These are phyloP conservation scores for Syrrhaptes paradoxus DNA, from an alignment of 2,113 vertebrate species.

Conservation along the genomic window DNA sequence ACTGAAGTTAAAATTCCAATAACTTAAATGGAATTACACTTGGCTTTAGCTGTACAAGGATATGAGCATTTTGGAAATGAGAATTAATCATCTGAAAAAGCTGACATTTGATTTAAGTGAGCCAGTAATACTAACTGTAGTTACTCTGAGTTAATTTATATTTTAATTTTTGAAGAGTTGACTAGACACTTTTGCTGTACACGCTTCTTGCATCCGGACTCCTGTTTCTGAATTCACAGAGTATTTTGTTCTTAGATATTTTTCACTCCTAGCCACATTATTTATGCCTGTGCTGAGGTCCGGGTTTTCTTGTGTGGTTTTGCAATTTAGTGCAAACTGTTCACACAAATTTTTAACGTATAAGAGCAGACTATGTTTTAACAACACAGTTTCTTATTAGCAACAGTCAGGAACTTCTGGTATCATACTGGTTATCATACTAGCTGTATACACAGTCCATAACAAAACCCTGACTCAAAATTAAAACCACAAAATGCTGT, in stretches of 20 bases:
- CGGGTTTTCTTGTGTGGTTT: conserved; percentile 9
- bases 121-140: neutral
- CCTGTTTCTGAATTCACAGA: neutral
- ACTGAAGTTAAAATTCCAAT: neutral
- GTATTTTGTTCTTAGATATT: neutral
- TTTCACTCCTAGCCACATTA: neutral
- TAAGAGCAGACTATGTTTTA: neutral
- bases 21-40: neutral
- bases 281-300: neutral
- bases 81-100: neutral
- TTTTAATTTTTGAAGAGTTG: neutral
- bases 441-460: neutral
- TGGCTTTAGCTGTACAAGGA: neutral
- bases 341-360: neutral
- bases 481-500: neutral
- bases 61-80: neutral
- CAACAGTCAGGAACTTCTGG: neutral
- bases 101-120: neutral
- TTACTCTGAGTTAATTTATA: neutral
- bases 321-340: conserved; percentile 5
- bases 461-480: neutral
- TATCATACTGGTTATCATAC: neutral
- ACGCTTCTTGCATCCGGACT: neutral
- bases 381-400: neutral
- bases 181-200: neutral